Percentiles rank a stretch among this genome's conserved stretches.
Evolutionary conservation across 64 coral and sea anemone genomes (phyloP).

Genomic region (Montipora foliosa): DNA sequence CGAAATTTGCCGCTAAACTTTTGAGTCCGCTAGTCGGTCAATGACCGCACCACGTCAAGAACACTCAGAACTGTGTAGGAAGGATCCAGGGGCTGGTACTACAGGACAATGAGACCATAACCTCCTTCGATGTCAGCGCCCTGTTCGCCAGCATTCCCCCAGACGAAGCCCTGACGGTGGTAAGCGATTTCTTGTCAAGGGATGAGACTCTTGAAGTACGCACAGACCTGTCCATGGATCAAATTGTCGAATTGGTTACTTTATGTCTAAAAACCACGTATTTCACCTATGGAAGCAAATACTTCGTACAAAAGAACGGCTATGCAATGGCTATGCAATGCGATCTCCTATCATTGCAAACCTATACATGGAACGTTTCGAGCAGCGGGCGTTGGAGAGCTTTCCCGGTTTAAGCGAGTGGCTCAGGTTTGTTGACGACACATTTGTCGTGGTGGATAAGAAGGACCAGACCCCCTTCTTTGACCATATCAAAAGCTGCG

Average conservation of each 20-base stretch:
- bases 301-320: too few relatives aligned
- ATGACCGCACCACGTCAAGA: neutral
- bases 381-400: neutral
- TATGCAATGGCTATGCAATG: too few relatives aligned
- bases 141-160: conserved; percentile 28
- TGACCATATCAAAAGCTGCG: conserved; percentile 31
- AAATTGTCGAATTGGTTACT: too few relatives aligned
- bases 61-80: neutral
- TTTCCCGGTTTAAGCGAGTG: neutral
- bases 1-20: neutral
- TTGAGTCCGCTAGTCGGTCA: neutral
- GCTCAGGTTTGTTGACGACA: conserved; percentile 53
- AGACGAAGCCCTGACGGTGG: neutral
- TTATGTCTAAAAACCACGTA: neutral
- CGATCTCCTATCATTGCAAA: neutral
- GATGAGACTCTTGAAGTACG: neutral
- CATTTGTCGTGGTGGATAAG: conserved; percentile 32
- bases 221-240: too few relatives aligned
- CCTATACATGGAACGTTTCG: conserved; percentile 21
- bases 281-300: too few relatives aligned
- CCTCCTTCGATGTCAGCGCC: conserved; percentile 15
- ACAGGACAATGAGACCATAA: conserved; percentile 3
- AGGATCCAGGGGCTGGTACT: conserved; percentile 14
- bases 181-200: neutral
- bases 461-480: conserved; percentile 35